Evolutionary conservation across 2,113 vertebrate species (phyloP), one percentile per base, ranked within the genome.

Genomic region (Alosa alosa): DNA sequence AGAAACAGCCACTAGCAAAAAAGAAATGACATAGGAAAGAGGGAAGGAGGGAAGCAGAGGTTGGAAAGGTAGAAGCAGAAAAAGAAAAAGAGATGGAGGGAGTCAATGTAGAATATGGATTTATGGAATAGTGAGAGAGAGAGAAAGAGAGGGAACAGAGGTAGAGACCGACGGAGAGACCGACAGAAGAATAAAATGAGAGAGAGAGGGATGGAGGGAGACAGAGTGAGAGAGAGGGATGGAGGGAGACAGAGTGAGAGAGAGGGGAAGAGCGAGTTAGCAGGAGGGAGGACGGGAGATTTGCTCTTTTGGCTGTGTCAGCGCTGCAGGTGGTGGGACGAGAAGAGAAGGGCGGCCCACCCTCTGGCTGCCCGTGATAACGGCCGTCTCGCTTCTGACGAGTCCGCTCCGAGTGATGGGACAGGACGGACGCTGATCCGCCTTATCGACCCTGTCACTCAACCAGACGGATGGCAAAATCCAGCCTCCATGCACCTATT

Each of bases 381-480:
- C 72, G 44, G 47, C 85, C 81, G 81, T 86, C 83, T 83, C 46
- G 55, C 84, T 87, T 89, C 64, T 81, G 86, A 86, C 75, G 83
- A 88, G 86, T 55, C 84, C 22, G n/a, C 81, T 88, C 72, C 72
- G 81, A 82, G 60, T 83, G 60, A 78, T 49, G 82, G 72, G 41
- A 60, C 75, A 82, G 72, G 44, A 36, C 64, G n/a, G 7, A n/a
- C 41, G 81, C 84, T 87, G 85, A 90, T 88, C 86, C 82, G 11
- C 81, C 87, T 88, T 88, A 90, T 89, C 87, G 55, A 49, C 55
- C 41, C 84, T 81, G 88, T 86, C 89, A 88, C 6, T 90, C 87
- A 72, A n/a, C 8, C 41, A 86, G 87, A 90, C 72, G 84, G 90
- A 89, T 89, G 86, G 85, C 89, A 88, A 87, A 86, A 83, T 81